These are phyloP conservation scores for Cathartes aura DNA, from an alignment of 2,113 vertebrate genomes.

Conservation along the genomic window DNA sequence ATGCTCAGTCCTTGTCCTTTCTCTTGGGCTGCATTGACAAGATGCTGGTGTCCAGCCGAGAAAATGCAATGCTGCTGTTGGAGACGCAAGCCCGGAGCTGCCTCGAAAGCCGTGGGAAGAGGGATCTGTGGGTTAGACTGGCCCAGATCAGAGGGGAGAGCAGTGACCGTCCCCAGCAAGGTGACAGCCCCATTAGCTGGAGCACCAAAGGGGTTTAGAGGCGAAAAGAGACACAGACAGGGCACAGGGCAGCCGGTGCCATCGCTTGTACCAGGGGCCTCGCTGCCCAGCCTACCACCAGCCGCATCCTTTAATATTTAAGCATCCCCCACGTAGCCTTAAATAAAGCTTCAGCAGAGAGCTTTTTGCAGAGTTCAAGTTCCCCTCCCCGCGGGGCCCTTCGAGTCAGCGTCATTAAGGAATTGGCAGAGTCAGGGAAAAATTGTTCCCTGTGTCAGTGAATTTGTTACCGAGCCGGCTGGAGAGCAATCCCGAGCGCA, in stretches of 20 bases:
- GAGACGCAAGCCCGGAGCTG: not conserved
- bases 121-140: not conserved
- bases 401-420: not conserved
- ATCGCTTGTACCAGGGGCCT: accelerated
- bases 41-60: not conserved
- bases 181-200: not conserved
- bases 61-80: not conserved
- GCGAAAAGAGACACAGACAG: not conserved
- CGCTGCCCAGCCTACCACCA: not conserved
- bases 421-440: constrained; percentile 54
- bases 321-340: not conserved
- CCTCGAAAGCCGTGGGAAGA: not conserved
- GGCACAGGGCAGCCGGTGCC: not conserved
- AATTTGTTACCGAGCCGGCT: not conserved
- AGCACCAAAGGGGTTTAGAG: not conserved
- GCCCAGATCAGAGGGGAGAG: not conserved
- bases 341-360: constrained; percentile 39
- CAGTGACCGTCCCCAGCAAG: not conserved
- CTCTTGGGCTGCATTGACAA: not conserved
- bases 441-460: constrained; percentile 27
- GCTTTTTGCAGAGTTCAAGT: constrained; percentile 6
- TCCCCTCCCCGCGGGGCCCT: not conserved
- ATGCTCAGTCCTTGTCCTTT: constrained; percentile 13
- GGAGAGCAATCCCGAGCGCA: accelerated
- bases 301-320: not conserved